Percentiles rank a stretch among this genome's conserved stretches.
These are phyloP conservation scores for Hirundichthys speculiger DNA, from an alignment of 2,113 vertebrate species.

Conservation along the genomic window DNA sequence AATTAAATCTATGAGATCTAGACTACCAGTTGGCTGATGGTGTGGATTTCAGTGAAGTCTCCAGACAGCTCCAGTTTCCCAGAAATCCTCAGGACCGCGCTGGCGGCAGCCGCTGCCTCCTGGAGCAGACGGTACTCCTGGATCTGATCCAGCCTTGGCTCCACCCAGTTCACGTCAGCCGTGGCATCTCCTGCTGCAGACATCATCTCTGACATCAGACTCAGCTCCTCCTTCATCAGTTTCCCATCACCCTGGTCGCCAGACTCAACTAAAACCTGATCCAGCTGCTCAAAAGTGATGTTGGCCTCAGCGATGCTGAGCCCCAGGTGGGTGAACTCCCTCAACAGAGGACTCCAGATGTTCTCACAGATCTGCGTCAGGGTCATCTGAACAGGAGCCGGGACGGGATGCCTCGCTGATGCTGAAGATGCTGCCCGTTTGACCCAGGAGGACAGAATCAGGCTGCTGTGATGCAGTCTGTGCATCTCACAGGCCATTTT, in stretches of 20 bases:
- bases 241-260: slow-evolving; percentile 64
- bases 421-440: slow-evolving; percentile 10
- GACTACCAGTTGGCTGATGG: slow-evolving; percentile 76
- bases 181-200: background rate
- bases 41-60: slow-evolving; percentile 63
- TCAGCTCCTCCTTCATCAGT: slow-evolving; percentile 66
- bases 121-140: slow-evolving; percentile 69
- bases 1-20: too few species aligned
- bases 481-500: slow-evolving; percentile 72
- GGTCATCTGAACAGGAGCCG: slow-evolving; percentile 1
- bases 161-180: slow-evolving; percentile 43
- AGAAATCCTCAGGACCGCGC: slow-evolving; percentile 59
- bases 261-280: slow-evolving; percentile 48
- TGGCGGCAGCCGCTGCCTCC: slow-evolving; percentile 65
- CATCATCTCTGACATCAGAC: slow-evolving; percentile 56
- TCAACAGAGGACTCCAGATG: slow-evolving; percentile 68
- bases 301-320: slow-evolving; percentile 24
- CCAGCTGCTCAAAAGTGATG: slow-evolving; percentile 66
- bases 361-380: slow-evolving; percentile 45
- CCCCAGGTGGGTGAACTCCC: slow-evolving; percentile 35
- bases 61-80: slow-evolving; percentile 62
- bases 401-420: fast-evolving
- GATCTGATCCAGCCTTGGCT: slow-evolving; percentile 56
- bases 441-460: slow-evolving; percentile 73
- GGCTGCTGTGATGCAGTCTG: slow-evolving; percentile 62